Evolutionary conservation across 92 coral and sea anemone species (phyloP).

Genomic region (Diadumene lineata): DNA sequence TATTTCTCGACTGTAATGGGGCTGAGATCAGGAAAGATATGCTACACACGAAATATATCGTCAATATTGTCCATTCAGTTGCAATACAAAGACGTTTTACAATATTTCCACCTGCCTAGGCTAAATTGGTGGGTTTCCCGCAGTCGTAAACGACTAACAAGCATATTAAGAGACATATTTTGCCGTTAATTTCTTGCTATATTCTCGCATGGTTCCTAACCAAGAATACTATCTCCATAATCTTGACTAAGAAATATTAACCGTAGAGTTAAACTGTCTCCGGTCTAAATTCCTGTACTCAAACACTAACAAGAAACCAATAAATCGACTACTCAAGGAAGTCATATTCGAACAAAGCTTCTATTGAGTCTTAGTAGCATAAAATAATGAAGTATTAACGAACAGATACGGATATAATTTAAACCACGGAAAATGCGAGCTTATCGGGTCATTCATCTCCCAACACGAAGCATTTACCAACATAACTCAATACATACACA

Average conservation of each 20-base stretch:
- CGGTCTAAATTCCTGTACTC: slow-evolving; percentile 35
- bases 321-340: slow-evolving; percentile 11
- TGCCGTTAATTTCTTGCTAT: slow-evolving; percentile 27
- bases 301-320: slow-evolving; percentile 10
- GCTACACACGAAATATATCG: not conserved
- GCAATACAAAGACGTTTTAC: slow-evolving; percentile 14
- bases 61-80: slow-evolving; percentile 21
- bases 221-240: not conserved
- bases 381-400: not conserved
- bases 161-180: slow-evolving; percentile 20
- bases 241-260: slow-evolving; percentile 6
- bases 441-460: slow-evolving; percentile 28
- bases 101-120: slow-evolving; percentile 18
- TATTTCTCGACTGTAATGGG: slow-evolving; percentile 22
- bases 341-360: slow-evolving; percentile 3
- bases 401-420: slow-evolving; percentile 13
- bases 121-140: slow-evolving; percentile 28
- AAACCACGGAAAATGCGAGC: slow-evolving; percentile 16
- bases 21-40: slow-evolving; percentile 3
- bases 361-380: slow-evolving; percentile 2
- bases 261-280: slow-evolving; percentile 9
- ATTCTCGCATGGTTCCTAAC: slow-evolving; percentile 20
- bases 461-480: not conserved
- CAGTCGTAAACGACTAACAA: slow-evolving; percentile 26
- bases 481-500: slow-evolving; percentile 24